Percentiles rank a stretch among this genome's conserved stretches.
Evolutionary conservation across 2,888 invertebrate genomes (phyloP).

Genomic region (Gari tellinella): DNA sequence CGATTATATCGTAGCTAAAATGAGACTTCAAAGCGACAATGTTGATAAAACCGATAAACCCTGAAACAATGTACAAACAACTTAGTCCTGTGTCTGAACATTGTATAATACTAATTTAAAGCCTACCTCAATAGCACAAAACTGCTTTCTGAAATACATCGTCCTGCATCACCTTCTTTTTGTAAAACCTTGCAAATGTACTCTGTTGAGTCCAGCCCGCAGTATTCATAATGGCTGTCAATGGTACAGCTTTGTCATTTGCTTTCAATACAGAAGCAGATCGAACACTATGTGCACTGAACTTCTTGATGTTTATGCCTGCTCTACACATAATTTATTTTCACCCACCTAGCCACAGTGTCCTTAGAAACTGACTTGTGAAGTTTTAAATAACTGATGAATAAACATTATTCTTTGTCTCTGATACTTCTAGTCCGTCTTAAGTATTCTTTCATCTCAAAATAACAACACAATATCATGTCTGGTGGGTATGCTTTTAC

Average conservation of each 20-base stretch:
- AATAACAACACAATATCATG: too few species aligned
- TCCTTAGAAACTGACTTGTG: conserved; percentile 9
- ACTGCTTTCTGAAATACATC: background rate
- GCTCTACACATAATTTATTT: conserved; percentile 1
- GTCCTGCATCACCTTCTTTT: background rate
- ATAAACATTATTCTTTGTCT: background rate
- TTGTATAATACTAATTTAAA: too few species aligned
- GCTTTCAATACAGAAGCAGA: conserved; percentile 9
- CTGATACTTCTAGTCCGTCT: background rate
- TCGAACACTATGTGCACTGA: conserved; percentile 11
- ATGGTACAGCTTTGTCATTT: background rate
- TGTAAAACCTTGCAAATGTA: conserved; percentile 19
- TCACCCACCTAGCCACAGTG: conserved; percentile 12
- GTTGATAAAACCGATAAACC: too few species aligned
- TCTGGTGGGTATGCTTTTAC: too few species aligned
- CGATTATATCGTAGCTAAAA: too few species aligned
- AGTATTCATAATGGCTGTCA: conserved; percentile 9
- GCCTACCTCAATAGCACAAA: too few species aligned
- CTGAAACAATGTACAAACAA: too few species aligned
- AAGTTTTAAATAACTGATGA: conserved; percentile 7
- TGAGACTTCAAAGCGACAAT: too few species aligned
- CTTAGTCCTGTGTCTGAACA: too few species aligned
- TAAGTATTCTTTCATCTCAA: conserved; percentile 13
- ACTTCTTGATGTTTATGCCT: background rate
- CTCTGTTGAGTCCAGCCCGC: conserved; percentile 12